phyloP scores from a whole-genome alignment of 2,888 invertebrate genomes.

The Taphrorychus bicolor region DNA sequence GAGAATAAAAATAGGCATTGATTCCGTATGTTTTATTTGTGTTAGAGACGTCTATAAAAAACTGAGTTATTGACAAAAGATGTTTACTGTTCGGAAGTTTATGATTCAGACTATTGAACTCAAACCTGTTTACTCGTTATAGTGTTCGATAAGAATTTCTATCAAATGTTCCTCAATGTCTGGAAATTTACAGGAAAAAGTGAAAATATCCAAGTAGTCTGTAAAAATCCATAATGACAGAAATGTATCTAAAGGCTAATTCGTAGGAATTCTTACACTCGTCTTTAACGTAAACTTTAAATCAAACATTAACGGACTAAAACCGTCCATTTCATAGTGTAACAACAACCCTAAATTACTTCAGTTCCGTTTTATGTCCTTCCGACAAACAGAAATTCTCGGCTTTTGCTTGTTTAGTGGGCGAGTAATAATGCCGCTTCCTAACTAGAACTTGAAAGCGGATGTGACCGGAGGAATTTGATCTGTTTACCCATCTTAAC shows the following conservation, averaged over 20 bases:
- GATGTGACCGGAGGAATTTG: not conserved
- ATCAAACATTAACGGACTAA: not conserved
- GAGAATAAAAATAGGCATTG: not conserved
- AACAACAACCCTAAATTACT: not conserved
- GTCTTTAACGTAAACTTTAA: not conserved
- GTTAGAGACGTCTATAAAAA: not conserved
- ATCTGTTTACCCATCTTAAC: not conserved
- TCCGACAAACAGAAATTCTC: slow-evolving; percentile 4
- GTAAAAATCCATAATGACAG: too few species aligned
- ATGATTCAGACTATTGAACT: too few species aligned
- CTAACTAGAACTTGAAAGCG: not conserved
- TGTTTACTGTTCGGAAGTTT: not conserved
- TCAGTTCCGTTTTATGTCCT: slow-evolving; percentile 1
- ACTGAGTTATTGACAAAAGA: not conserved
- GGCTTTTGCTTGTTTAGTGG: not conserved
- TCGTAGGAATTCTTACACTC: not conserved
- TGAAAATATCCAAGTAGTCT: too few species aligned
- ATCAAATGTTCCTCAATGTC: too few species aligned
- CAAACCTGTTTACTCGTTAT: too few species aligned
- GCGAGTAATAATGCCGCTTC: not conserved
- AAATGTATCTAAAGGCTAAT: too few species aligned
- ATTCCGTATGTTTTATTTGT: not conserved
- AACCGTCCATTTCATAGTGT: not conserved
- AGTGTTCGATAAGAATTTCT: too few species aligned
- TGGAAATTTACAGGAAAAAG: too few species aligned